A percentile compares a stretch with the other conserved stretches of the same genome.
These are phyloP conservation scores for Brachirus orientalis DNA, from an alignment of 2,113 vertebrate genomes.

Conservation along the genomic window DNA sequence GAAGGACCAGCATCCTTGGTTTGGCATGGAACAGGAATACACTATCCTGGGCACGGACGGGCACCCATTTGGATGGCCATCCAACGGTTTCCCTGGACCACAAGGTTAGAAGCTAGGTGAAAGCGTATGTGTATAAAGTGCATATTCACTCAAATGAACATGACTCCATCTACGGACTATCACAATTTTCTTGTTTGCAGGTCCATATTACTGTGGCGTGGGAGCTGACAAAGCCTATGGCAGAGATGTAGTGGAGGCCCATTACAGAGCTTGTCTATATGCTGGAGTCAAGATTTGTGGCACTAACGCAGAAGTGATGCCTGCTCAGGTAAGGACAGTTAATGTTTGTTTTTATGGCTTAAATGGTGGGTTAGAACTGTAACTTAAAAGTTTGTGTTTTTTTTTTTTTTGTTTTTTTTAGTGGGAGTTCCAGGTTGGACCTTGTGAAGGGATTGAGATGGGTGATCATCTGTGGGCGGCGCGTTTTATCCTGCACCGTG, in stretches of 20 bases:
- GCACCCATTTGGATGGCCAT: constrained; percentile 97
- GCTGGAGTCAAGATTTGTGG: constrained; percentile 93
- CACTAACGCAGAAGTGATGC: constrained; percentile 99
- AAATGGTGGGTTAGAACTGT: background rate
- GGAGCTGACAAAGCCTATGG: constrained; percentile 96
- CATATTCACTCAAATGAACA: background rate
- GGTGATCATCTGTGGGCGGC: constrained; percentile 95
- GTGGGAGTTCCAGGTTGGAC: constrained; percentile 97
- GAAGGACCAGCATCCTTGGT: constrained; percentile 90
- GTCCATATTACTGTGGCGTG: constrained; percentile 96
- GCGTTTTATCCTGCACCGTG: constrained; percentile 93
- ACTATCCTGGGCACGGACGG: constrained; percentile 93
- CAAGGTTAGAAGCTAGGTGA: constrained; percentile 83
- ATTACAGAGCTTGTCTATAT: constrained; percentile 95
- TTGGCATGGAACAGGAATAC: constrained; percentile 99
- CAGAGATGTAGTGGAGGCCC: constrained; percentile 94
- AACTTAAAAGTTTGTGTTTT: background rate
- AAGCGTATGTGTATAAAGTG: rapidly evolving
- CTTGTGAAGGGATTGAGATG: constrained; percentile 93
- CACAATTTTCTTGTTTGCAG: constrained; percentile 69
- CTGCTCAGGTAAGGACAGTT: constrained; percentile 89
- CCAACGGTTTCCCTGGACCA: constrained; percentile 95
- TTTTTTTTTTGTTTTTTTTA: no score
- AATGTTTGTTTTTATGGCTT: background rate
- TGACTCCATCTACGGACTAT: background rate